Base-by-base conservation (phyloP, 2,113 vertebrate species). In the Balaeniceps rex region DNA sequence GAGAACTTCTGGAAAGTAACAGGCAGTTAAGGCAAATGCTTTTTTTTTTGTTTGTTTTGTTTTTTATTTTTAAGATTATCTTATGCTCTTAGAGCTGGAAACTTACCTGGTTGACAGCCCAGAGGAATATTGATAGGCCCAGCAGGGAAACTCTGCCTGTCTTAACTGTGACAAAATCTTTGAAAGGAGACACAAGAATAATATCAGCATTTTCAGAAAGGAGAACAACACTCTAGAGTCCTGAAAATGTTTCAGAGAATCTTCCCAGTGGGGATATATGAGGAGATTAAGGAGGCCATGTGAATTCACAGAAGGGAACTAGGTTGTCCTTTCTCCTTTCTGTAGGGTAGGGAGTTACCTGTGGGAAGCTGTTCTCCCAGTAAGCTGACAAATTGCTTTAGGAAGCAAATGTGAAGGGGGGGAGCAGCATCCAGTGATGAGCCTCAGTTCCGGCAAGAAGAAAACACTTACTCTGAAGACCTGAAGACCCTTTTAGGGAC, bases 161-260 rank as follows among this genome's bases (percentile, higher is more conserved):
- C 87, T 94, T 90, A 91, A 87, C 91, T 77, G 36, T 86, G 84
- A 94, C 87, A 96, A 85, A 96, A 83, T 78, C 71, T 93, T 91
- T 95, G 63, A 93, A 81, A 82, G n/a, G 55, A 95, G 75, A 86
- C n/a, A 60, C 17, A 80, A 38, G 38, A 84, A 49, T 68, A 90
- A 66, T 23, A 83, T 95, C 93, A 90, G 93, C 91, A 11, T 55
- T 97, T 95, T 95, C 55, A 70, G 79, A 78, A 95, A 95, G 78
- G 63, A 65, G 87, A 96, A 52, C 58, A 95, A 29, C 71, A 55
- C 93, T 91, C 82, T 2, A 33, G 93, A 87, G 87, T 63, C 71
- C 79, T 81, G 28, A 84, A 92, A 85, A 79, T 52, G 19, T 63
- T 95, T 91, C 89, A 75, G 51, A 93, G 64, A 46, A 74, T 5